These are phyloP conservation scores for Dendrocopos noguchii DNA, from an alignment of 2,113 vertebrate genomes.

Conservation along the genomic window DNA sequence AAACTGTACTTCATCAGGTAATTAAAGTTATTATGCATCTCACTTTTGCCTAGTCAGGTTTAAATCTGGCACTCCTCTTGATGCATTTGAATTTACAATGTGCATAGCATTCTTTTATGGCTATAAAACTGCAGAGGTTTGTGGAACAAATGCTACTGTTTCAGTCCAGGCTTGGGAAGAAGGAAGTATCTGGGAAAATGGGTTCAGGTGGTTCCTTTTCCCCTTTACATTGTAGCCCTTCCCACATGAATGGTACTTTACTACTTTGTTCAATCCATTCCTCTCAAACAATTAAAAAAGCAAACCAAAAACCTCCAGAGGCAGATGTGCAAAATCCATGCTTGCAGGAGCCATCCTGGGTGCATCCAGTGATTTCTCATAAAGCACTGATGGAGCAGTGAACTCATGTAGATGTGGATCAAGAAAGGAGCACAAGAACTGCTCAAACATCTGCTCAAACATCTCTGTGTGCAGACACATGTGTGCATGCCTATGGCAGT, in stretches of 20 bases:
- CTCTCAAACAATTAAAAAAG: not conserved
- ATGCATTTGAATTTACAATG: slow-evolving; percentile 4
- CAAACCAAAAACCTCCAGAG: not conserved
- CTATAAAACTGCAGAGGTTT: not conserved
- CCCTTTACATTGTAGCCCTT: not conserved
- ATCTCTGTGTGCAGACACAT: accelerated
- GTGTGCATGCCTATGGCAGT: accelerated
- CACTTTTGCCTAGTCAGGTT: slow-evolving; percentile 61
- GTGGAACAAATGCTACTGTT: slow-evolving; percentile 4
- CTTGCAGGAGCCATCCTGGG: accelerated
- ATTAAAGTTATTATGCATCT: slow-evolving; percentile 30
- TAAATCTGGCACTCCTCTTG: slow-evolving; percentile 3
- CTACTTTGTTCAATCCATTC: not conserved
- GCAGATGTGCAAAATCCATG: not conserved
- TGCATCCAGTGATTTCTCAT: not conserved
- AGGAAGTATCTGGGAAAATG: not conserved
- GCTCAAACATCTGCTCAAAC: not conserved
- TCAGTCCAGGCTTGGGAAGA: not conserved
- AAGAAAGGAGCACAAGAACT: not conserved
- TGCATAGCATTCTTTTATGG: not conserved
- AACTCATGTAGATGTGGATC: not conserved
- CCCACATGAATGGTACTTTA: not conserved
- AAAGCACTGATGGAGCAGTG: not conserved
- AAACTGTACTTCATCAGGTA: not conserved
- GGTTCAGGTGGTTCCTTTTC: not conserved